phyloP scores from a whole-genome alignment of 2,888 invertebrate genomes.

The Euzophera pinguis region DNA sequence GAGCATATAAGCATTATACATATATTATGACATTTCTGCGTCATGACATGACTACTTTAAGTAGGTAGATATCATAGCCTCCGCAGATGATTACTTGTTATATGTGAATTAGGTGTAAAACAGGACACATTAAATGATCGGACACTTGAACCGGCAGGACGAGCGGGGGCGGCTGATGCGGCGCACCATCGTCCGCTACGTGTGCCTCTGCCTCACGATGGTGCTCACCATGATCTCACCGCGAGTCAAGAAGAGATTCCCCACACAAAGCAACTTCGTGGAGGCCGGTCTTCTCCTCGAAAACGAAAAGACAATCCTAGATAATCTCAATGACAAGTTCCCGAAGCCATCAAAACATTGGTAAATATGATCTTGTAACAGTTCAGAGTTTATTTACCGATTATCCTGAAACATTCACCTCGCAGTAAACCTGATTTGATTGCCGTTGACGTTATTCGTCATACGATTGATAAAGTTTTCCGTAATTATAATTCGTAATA shows the following conservation, averaged over 20 bases:
- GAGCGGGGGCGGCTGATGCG: conserved; percentile 90
- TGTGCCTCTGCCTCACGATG: conserved; percentile 92
- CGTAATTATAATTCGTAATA: not conserved
- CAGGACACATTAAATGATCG: conserved; percentile 21
- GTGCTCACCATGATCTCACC: conserved; percentile 93
- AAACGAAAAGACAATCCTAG: conserved; percentile 89
- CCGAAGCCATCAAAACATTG: conserved; percentile 93
- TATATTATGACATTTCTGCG: no score
- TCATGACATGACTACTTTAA: no score
- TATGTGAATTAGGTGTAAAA: not conserved
- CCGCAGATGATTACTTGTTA: not conserved
- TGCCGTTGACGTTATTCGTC: not conserved
- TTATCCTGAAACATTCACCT: not conserved
- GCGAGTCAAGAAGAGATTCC: conserved; percentile 93
- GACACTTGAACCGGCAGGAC: conserved; percentile 74
- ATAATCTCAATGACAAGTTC: conserved; percentile 88
- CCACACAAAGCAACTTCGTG: conserved; percentile 89
- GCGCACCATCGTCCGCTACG: conserved; percentile 90
- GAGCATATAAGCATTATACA: no score
- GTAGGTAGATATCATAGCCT: no score
- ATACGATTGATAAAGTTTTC: not conserved
- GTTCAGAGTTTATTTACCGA: not conserved
- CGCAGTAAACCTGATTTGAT: not conserved
- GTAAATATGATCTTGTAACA: conserved; percentile 53
- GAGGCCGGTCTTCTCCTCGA: conserved; percentile 91